Conservation (phyloP, 2,888 invertebrate genomes). For the Palloptera scutellata region DNA sequence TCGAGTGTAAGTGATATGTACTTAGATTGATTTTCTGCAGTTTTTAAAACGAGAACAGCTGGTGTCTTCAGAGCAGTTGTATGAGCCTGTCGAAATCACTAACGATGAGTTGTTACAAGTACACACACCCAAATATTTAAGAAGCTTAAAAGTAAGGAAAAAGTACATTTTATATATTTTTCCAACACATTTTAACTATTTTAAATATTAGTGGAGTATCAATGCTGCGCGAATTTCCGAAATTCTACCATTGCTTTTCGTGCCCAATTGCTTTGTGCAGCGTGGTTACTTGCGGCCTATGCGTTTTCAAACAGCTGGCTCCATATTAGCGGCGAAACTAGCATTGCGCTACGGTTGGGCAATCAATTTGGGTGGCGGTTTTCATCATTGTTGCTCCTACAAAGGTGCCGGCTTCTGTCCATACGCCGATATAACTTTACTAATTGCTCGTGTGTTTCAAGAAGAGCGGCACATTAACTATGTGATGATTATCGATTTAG, state of each 20-base stretch:
- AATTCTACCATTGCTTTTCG: slow-evolving; percentile 74
- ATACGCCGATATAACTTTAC: slow-evolving; percentile 87
- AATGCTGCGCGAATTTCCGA: slow-evolving; percentile 84
- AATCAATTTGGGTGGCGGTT: slow-evolving; percentile 88
- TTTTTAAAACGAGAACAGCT: slow-evolving; percentile 70
- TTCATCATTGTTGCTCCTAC: slow-evolving; percentile 84
- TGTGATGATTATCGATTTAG: slow-evolving; percentile 88
- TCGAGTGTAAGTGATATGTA: too few species aligned
- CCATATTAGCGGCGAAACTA: slow-evolving; percentile 81
- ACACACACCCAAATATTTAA: slow-evolving; percentile 78
- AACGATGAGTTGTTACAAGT: slow-evolving; percentile 77
- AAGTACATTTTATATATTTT: background rate
- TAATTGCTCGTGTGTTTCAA: slow-evolving; percentile 74
- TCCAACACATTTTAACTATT: slow-evolving; percentile 25
- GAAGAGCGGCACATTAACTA: slow-evolving; percentile 68
- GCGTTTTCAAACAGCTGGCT: slow-evolving; percentile 82
- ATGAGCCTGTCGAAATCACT: slow-evolving; percentile 76
- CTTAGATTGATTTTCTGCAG: slow-evolving; percentile 57
- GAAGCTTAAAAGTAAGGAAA: slow-evolving; percentile 71
- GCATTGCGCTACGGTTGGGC: slow-evolving; percentile 87
- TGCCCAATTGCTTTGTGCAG: slow-evolving; percentile 82
- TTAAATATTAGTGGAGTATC: slow-evolving; percentile 76
- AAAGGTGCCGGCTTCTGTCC: slow-evolving; percentile 88
- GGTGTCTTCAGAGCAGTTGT: slow-evolving; percentile 70
- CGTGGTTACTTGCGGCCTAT: slow-evolving; percentile 79